These are phyloP conservation scores for Condylura cristata DNA, from an alignment of 2,113 vertebrate genomes.

Conservation along the genomic window DNA sequence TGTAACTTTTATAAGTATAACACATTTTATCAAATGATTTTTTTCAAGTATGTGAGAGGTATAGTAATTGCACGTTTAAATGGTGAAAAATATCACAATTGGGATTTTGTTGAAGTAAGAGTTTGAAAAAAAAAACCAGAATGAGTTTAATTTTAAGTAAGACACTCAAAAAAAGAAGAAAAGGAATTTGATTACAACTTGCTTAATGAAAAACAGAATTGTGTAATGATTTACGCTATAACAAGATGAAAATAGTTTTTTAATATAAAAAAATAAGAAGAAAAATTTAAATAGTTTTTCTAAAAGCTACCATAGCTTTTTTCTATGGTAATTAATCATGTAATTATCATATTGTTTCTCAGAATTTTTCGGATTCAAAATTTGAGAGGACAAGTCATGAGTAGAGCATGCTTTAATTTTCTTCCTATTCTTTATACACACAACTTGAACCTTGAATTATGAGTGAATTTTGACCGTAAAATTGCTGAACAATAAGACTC, in stretches of 20 bases:
- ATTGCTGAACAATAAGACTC: constrained; percentile 46
- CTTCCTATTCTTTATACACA: constrained; percentile 49
- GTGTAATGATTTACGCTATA: background rate
- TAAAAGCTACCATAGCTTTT: too few species aligned
- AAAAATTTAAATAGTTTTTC: constrained; percentile 32
- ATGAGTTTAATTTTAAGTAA: background rate
- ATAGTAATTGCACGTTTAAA: background rate
- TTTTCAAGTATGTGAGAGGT: background rate
- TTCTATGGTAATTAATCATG: background rate
- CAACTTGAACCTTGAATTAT: constrained; percentile 33
- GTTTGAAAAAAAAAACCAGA: background rate
- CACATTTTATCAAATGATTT: background rate
- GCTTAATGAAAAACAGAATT: background rate
- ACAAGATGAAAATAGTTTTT: constrained; percentile 6
- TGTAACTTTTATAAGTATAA: background rate
- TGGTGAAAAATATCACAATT: background rate
- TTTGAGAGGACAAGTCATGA: background rate
- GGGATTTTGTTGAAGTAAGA: too few species aligned
- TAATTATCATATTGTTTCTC: background rate
- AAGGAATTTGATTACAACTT: background rate
- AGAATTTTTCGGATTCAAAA: constrained; percentile 2
- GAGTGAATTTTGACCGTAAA: background rate
- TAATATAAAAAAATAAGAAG: background rate
- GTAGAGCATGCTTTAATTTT: constrained; percentile 7
- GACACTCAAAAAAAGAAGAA: background rate